Evolutionary conservation across 2,888 invertebrate species (phyloP), one percentile per base, ranked within the genome.

Genomic region (Perithous albicinctus): DNA sequence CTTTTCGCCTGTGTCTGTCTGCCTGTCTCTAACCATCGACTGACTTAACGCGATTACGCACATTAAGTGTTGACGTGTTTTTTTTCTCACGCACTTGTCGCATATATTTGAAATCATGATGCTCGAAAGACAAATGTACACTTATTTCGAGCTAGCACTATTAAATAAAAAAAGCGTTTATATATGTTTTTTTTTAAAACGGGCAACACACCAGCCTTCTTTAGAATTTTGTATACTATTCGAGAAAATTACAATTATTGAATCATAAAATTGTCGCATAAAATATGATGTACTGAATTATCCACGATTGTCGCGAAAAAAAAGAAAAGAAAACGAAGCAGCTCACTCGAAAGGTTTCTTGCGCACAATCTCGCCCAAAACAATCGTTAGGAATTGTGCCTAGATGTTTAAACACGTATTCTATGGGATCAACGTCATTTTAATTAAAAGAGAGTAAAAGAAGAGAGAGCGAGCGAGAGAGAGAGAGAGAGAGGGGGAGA

Each of bases 331-430:
- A 41, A 15, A 54, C 59, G 59, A 64, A 69, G 64, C 56, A 54
- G 61, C 76, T 78, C 82, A 76, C 72, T 63, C 61, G 78, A 76
- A 80, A 83, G 82, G 80, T 80, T 85, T 87, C 85, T 87, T 85
- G 86, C 87, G 88, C 90, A 90, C 89, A 90, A 88, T 85, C 86
- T 89, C 88, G 87, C 88, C 87, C 88, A 86, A 88, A 89, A 90
- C 89, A 91, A 91, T 91, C 90, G 86, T 90, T 90, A 90, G 88
- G 88, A 91, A 90, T 90, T 88, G 91, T 91, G 91, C 91, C 91
- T 91, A 89, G 88, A 90, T 91, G 87, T 91, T 88, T 89, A 90
- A 88, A 86, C 82, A 86, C 85, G 87, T 90, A 90, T 90, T 91
- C 86, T 88, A 90, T 90, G 91, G 91, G 91, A 91, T 90, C 91